Conservation (phyloP, 2,113 vertebrate genomes). For the Rhinopomastus cyanomelas region DNA sequence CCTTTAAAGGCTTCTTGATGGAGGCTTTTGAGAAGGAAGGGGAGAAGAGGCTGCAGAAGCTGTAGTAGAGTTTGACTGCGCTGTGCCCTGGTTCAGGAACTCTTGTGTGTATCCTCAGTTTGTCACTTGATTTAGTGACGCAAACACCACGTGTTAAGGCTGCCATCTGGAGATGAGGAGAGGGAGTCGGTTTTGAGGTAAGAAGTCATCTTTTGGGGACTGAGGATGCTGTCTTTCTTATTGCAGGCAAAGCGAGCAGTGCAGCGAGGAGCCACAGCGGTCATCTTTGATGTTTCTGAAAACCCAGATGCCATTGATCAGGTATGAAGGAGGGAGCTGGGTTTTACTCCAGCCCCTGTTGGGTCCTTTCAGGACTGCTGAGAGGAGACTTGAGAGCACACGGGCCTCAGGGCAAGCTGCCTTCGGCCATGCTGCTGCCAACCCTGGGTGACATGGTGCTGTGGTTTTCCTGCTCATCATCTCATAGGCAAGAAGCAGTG, state of each 20-base stretch:
- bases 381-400: background rate
- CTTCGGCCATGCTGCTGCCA: background rate
- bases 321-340: conserved; percentile 72
- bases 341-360: background rate
- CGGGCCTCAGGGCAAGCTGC: background rate
- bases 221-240: conserved; percentile 59
- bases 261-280: conserved; percentile 94
- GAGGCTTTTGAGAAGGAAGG: background rate
- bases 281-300: conserved; percentile 99
- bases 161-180: background rate
- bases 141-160: background rate
- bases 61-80: background rate
- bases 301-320: conserved; percentile 98
- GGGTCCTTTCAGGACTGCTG: background rate
- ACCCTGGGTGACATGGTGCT: background rate
- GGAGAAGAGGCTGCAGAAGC: background rate
- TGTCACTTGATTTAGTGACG: background rate
- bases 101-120: background rate
- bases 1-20: background rate
- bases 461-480: background rate
- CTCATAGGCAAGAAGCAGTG: background rate
- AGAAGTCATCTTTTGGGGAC: conserved; percentile 8
- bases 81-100: background rate
- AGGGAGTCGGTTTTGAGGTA: background rate
- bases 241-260: conserved; percentile 94